phyloP scores from a whole-genome alignment of 2,888 invertebrate species.

The Trissolcus brochymenae region DNA sequence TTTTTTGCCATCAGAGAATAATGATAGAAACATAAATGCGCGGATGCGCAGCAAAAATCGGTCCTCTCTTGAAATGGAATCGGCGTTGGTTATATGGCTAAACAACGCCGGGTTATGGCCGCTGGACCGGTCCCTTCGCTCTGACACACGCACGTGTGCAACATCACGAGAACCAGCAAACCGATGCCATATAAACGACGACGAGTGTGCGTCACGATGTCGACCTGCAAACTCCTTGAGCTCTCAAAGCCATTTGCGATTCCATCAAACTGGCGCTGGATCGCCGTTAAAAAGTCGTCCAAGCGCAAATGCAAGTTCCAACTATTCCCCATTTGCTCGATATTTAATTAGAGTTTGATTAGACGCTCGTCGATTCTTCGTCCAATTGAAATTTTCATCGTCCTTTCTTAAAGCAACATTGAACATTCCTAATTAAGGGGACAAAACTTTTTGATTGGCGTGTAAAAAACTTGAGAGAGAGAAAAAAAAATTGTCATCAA shows the following conservation, averaged over 20 bases:
- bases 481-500: no score
- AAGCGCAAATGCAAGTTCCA: constrained; percentile 2
- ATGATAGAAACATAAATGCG: constrained; percentile 36
- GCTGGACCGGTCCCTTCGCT: constrained; percentile 40
- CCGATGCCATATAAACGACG: constrained; percentile 50
- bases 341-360: no score
- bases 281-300: constrained; percentile 27
- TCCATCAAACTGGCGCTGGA: constrained; percentile 31
- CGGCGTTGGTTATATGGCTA: constrained; percentile 19
- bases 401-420: no score
- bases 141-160: constrained; percentile 22
- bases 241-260: constrained; percentile 41
- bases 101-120: constrained; percentile 32
- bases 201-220: constrained; percentile 35
- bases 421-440: no score
- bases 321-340: no score
- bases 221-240: constrained; percentile 30
- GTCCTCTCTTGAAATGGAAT: constrained; percentile 35
- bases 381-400: no score
- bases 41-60: constrained; percentile 23
- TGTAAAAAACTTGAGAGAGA: no score
- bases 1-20: constrained; percentile 34
- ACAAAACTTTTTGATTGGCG: no score
- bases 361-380: no score
- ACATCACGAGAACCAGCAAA: constrained; percentile 39